A percentile compares a stretch with the other conserved stretches of the same genome.
Evolutionary conservation across 1,140 invertebrate genomes (phyloP).

Genomic region (Oryzaephilus surinamensis): DNA sequence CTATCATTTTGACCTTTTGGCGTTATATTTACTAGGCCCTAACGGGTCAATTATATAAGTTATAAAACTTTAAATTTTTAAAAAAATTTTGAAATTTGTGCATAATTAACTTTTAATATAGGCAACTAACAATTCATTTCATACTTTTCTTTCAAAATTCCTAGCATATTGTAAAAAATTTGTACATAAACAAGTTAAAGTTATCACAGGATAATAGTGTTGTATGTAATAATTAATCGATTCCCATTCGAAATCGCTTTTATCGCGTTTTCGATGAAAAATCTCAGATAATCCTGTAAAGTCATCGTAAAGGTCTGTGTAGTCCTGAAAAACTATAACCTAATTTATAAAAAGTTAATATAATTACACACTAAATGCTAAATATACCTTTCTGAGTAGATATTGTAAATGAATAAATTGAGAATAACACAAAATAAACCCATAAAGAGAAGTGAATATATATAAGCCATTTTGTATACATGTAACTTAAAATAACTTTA

Average conservation of each 20-base stretch:
- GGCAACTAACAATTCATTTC: no score
- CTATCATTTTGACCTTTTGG: no score
- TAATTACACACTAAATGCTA: neutral
- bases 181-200: slow-evolving; percentile 36
- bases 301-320: slow-evolving; percentile 26
- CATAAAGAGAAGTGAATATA: no score
- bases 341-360: neutral
- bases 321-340: slow-evolving; percentile 22
- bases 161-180: no score
- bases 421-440: slow-evolving; percentile 17
- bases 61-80: slow-evolving; percentile 12
- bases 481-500: no score
- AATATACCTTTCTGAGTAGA: slow-evolving; percentile 12
- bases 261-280: slow-evolving; percentile 38
- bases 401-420: slow-evolving; percentile 16
- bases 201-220: slow-evolving; percentile 36
- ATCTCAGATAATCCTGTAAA: slow-evolving; percentile 37
- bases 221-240: slow-evolving; percentile 37
- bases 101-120: slow-evolving; percentile 34
- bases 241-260: slow-evolving; percentile 45
- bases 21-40: no score
- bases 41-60: no score
- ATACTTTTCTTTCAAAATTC: no score
- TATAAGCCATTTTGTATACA: no score
- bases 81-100: slow-evolving; percentile 10